Conservation (phyloP, 92 coral and sea anemone genomes). For the Porites lobata region DNA sequence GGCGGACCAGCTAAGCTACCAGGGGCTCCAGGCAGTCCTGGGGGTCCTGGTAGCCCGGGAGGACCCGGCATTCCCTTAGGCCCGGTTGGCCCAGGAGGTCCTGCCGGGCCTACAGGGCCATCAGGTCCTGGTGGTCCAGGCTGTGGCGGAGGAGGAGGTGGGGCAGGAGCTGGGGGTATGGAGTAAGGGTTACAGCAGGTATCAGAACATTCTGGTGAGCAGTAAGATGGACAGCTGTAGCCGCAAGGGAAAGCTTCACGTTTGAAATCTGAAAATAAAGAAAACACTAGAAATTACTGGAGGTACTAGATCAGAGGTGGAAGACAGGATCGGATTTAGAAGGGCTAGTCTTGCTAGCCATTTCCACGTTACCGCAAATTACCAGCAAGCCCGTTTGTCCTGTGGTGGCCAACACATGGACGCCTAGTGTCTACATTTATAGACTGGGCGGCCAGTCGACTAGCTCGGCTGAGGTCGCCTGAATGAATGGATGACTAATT, state of each 20-base stretch:
- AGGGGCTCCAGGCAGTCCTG: slow-evolving; percentile 72
- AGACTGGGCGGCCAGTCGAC: too few relatives aligned
- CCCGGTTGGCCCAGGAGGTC: slow-evolving; percentile 87
- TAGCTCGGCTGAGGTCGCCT: too few relatives aligned
- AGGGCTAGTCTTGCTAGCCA: too few relatives aligned
- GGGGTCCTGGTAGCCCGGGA: slow-evolving; percentile 79
- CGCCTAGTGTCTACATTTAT: too few relatives aligned
- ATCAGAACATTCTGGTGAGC: slow-evolving; percentile 70
- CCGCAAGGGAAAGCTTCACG: slow-evolving; percentile 66
- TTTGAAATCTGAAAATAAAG: slow-evolving; percentile 11
- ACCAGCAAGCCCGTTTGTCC: too few relatives aligned
- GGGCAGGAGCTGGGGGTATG: slow-evolving; percentile 55
- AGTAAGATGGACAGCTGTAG: slow-evolving; percentile 52
- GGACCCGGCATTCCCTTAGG: slow-evolving; percentile 83
- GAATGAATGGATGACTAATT: too few relatives aligned
- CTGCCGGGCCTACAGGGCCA: slow-evolving; percentile 78
- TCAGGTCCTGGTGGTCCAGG: slow-evolving; percentile 79
- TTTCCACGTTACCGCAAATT: too few relatives aligned
- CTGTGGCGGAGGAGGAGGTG: slow-evolving; percentile 57
- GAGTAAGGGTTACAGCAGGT: slow-evolving; percentile 53
- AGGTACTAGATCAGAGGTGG: background rate
- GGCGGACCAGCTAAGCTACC: slow-evolving; percentile 59
- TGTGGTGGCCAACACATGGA: too few relatives aligned
- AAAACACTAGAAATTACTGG: background rate
- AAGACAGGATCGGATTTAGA: too few relatives aligned